A percentile compares a stretch with the other conserved stretches of the same genome.
Evolutionary conservation across 64 coral and sea anemone genomes (phyloP).

Genomic region (Astreopora myriophthalma): DNA sequence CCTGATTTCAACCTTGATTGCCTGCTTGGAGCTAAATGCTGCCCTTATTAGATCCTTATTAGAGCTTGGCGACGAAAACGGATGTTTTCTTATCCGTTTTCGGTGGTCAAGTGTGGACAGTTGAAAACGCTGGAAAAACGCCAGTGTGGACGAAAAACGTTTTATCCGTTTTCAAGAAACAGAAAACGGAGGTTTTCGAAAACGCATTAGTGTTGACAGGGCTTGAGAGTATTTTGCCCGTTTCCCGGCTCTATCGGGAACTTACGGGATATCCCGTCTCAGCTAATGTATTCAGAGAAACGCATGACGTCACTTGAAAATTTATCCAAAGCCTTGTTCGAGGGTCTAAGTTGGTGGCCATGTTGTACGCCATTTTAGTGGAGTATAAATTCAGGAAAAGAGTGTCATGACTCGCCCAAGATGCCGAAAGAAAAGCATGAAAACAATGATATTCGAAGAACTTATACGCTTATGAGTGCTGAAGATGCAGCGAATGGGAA

Average conservation of each 20-base stretch:
- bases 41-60: no score
- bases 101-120: no score
- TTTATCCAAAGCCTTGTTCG: constrained; percentile 48
- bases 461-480: constrained; percentile 86
- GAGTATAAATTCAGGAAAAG: constrained; percentile 73
- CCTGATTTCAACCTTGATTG: no score
- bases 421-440: constrained; percentile 98
- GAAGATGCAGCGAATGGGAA: constrained; percentile 95
- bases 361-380: constrained; percentile 87
- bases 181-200: not conserved
- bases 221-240: not conserved
- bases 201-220: no score
- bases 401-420: constrained; percentile 84
- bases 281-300: constrained; percentile 15
- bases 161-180: no score
- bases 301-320: constrained; percentile 11
- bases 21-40: no score
- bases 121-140: no score
- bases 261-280: not conserved
- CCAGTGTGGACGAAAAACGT: no score
- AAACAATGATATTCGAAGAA: constrained; percentile 94
- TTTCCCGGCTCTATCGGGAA: no score
- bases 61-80: no score
- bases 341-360: constrained; percentile 81
- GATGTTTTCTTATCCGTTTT: no score